Percentiles rank a stretch among this genome's conserved stretches.
Conservation (phyloP, 2,888 invertebrate genomes). For the Pycnomerus fuliginosus region DNA sequence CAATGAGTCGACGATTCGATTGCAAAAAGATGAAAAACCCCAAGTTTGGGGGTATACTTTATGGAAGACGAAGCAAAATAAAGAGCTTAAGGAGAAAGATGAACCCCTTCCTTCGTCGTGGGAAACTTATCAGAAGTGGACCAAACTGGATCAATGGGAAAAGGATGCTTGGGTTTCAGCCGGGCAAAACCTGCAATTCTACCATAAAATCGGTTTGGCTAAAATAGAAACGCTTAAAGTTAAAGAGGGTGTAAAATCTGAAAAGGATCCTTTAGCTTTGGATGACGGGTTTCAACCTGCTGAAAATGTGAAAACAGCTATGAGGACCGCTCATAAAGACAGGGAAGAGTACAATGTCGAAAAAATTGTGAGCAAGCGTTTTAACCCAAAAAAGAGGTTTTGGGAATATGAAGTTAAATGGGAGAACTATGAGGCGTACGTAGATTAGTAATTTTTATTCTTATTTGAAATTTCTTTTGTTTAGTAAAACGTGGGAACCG, state of each 20-base stretch:
- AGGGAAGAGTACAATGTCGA: constrained; percentile 69
- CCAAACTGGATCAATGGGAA: constrained; percentile 72
- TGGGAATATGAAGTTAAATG: constrained; percentile 85
- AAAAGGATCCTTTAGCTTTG: constrained; percentile 32
- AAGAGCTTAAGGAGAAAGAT: constrained; percentile 55
- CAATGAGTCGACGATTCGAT: constrained; percentile 59
- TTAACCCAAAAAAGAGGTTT: constrained; percentile 73
- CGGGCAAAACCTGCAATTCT: constrained; percentile 72
- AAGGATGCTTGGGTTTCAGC: constrained; percentile 80
- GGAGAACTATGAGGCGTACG: constrained; percentile 77
- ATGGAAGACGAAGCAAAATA: constrained; percentile 69
- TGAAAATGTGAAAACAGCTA: background rate
- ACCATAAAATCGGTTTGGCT: constrained; percentile 66
- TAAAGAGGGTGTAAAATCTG: constrained; percentile 25
- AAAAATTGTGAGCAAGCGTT: constrained; percentile 80
- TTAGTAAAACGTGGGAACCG: constrained; percentile 82
- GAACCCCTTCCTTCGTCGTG: constrained; percentile 57
- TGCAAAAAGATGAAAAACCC: constrained; percentile 74
- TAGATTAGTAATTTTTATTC: constrained; percentile 29
- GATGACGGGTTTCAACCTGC: constrained; percentile 16
- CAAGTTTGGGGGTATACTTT: constrained; percentile 83
- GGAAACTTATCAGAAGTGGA: constrained; percentile 83
- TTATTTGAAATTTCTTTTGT: constrained; percentile 19
- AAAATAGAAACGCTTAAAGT: constrained; percentile 61
- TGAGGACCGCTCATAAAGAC: constrained; percentile 4